A percentile compares a stretch with the other conserved stretches of the same genome.
Conservation (phyloP, 2,113 vertebrate genomes). For the Callaeas wilsoni region DNA sequence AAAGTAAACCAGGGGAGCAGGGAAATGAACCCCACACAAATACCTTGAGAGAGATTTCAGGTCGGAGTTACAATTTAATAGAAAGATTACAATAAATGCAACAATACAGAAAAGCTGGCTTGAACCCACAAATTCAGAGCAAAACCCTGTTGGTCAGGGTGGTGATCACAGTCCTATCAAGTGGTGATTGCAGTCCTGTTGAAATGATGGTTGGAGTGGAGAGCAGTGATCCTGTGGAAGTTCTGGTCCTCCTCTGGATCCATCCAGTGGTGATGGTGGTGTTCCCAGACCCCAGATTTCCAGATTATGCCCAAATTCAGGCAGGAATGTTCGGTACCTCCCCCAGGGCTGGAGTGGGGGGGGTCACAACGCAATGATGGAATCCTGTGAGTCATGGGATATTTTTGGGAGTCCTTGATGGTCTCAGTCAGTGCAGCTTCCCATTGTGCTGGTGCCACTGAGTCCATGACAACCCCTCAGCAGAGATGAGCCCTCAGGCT, state of each 20-base stretch:
- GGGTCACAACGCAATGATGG: not conserved
- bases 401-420: not conserved
- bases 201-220: not conserved
- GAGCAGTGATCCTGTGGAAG: not conserved
- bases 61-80: not conserved
- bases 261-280: not conserved
- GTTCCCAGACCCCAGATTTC: not conserved
- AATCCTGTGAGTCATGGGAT: not conserved
- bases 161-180: not conserved
- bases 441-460: not conserved
- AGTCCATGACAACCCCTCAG: not conserved
- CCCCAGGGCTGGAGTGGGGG: accelerated
- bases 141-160: not conserved
- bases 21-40: not conserved
- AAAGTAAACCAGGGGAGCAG: not conserved
- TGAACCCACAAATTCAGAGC: not conserved
- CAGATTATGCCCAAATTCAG: accelerated
- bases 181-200: not conserved
- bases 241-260: not conserved
- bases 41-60: not conserved
- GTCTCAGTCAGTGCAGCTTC: not conserved
- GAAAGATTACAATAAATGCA: not conserved
- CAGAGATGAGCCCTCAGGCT: not conserved
- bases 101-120: not conserved
- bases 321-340: not conserved